Base-by-base conservation (phyloP, 23 tunicate species). In the Ascidia mentula region DNA sequence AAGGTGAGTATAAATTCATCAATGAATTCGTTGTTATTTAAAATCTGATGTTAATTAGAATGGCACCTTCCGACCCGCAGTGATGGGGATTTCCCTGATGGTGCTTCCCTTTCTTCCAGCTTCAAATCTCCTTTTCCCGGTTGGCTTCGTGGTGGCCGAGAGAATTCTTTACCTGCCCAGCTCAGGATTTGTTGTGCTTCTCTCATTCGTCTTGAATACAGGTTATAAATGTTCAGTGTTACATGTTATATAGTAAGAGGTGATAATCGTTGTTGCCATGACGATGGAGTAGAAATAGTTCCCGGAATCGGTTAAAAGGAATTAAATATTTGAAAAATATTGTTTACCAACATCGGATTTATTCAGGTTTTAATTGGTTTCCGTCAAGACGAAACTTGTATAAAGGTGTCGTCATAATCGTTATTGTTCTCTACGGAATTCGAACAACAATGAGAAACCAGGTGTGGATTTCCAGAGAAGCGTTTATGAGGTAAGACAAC, bases 61-160 rank as follows among this genome's bases (percentile, higher is more conserved):
- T 3, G 2, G 65, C 28, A 53, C 13, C 1, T 53, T 71, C 18
- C 74, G 74, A 18, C 74, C 74, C 17, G 36, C 24, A 60, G 75
- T 60, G 36, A 18, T 83, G 60, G 87, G 87, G 38, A 72, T 24
- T 26, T 42, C 92, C 46, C 69, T 90, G 36, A 13, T 95, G 46
- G 81, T 89, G 31, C 40, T 87, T 36, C 84, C 99, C 34, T 95
- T 95, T 79, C 84, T 95, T 37, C 99, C 99, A 4, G 95, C 99
- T 34, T 89, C 91, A 1, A 95, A 95, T 79, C 82, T 95, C n/a
- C 86, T 95, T 38, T 86, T 95, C 72, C 82, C 99, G 37, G 99
- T 95, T 40, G 99, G 99, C 35, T 95, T 95, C 69, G 99, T 91
- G 31, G 71, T 95, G 35, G 99, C 99, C 34, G 99, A 95, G 78